These are phyloP conservation scores for Takifugu flavidus DNA, from an alignment of 2,113 vertebrate species.

Conservation along the genomic window DNA sequence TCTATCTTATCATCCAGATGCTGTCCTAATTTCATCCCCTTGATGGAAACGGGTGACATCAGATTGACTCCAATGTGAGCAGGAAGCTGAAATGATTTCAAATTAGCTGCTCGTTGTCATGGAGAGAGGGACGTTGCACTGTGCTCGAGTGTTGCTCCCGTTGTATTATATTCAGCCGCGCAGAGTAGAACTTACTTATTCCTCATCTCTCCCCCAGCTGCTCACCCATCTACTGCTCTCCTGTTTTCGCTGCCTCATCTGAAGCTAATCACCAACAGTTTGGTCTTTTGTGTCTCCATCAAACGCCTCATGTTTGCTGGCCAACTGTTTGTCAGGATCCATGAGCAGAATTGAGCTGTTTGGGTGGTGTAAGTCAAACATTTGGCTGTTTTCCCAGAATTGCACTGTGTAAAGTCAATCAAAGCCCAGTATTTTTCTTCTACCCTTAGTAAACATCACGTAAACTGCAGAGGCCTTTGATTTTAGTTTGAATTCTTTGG, in stretches of 20 bases:
- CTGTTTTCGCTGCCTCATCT: slow-evolving; percentile 12
- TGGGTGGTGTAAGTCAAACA: slow-evolving; percentile 33
- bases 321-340: slow-evolving; percentile 29
- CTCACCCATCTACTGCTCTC: slow-evolving; percentile 17
- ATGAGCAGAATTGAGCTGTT: slow-evolving; percentile 34
- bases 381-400: slow-evolving; percentile 49
- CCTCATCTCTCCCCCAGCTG: slow-evolving; percentile 21
- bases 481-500: no score
- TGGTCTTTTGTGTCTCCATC: slow-evolving; percentile 27
- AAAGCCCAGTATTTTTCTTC: slow-evolving; percentile 16
- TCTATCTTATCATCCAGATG: slow-evolving; percentile 30
- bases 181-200: no score
- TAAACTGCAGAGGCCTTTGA: background rate
- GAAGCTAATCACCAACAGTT: slow-evolving; percentile 22
- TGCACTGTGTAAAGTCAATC: slow-evolving; percentile 29
- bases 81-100: slow-evolving; percentile 38
- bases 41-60: slow-evolving; percentile 30
- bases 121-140: no score
- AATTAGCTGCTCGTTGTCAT: slow-evolving; percentile 31
- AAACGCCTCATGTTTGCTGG: slow-evolving; percentile 33
- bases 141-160: no score
- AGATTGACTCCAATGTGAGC: slow-evolving; percentile 31
- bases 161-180: no score
- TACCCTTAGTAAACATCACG: slow-evolving; percentile 5
- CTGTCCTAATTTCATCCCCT: slow-evolving; percentile 36